phyloP scores from a whole-genome alignment of 2,797 vertebrate species.

The Cyclopterus lumpus region DNA sequence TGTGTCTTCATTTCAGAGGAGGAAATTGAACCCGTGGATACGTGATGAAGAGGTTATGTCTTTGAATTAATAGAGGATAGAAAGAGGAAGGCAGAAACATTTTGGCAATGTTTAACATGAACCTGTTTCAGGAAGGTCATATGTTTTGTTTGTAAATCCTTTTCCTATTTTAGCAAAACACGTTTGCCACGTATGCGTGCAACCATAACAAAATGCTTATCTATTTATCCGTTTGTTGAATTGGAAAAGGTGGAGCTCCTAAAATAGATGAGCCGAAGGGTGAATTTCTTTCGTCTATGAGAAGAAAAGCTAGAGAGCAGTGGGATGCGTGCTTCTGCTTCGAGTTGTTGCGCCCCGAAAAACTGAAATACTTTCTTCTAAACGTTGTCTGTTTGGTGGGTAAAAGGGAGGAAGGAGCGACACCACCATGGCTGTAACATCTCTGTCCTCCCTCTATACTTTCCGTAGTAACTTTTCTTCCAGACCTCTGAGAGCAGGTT shows the following conservation, averaged over 20 bases:
- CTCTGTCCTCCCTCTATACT: neutral
- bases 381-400: too few species aligned
- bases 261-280: neutral
- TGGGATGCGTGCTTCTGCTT: neutral
- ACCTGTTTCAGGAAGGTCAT: too few species aligned
- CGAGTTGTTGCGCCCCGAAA: neutral
- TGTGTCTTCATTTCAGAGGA: slow-evolving; percentile 44
- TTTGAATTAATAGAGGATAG: slow-evolving; percentile 7
- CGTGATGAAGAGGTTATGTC: slow-evolving; percentile 25
- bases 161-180: neutral
- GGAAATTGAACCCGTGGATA: slow-evolving; percentile 21
- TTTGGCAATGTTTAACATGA: neutral
- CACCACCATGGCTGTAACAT: neutral
- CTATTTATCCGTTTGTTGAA: neutral
- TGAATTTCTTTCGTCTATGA: neutral
- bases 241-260: neutral
- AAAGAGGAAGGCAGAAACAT: neutral
- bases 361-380: neutral
- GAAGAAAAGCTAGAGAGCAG: neutral
- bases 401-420: neutral
- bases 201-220: neutral
- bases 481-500: neutral
- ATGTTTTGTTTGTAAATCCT: too few species aligned
- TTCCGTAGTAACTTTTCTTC: neutral
- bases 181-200: neutral